A percentile compares a stretch with the other conserved stretches of the same genome.
phyloP scores from a whole-genome alignment of 2,797 vertebrate species.

The Micrastur ruficollis region DNA sequence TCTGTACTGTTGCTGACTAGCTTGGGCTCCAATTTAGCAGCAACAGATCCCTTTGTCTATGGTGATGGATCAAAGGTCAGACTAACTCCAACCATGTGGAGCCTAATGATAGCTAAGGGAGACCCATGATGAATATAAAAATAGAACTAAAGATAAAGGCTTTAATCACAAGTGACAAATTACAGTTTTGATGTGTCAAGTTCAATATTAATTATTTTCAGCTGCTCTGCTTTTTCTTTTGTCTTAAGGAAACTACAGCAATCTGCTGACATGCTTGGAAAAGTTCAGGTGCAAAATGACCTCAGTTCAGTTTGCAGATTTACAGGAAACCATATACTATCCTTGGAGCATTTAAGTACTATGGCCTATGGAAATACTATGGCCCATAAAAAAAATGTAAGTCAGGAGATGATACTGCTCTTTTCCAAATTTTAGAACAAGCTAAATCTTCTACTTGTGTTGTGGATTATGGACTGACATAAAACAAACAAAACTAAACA shows the following conservation, averaged over 20 bases:
- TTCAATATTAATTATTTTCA: constrained; percentile 72
- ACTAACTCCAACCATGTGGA: constrained; percentile 71
- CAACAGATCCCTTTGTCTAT: constrained; percentile 57
- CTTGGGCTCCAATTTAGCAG: constrained; percentile 32
- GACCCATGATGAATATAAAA: constrained; percentile 55
- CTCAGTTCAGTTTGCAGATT: constrained; percentile 56
- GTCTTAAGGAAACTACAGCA: constrained; percentile 59
- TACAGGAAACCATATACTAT: constrained; percentile 55
- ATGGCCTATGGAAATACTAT: not conserved
- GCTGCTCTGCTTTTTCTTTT: constrained; percentile 59
- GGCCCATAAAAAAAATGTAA: constrained; percentile 3
- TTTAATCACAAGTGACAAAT: constrained; percentile 70
- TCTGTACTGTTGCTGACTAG: not conserved
- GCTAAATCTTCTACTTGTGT: not conserved
- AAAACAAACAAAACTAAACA: not conserved
- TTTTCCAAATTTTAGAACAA: not conserved
- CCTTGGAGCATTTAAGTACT: constrained; percentile 29
- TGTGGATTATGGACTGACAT: not conserved
- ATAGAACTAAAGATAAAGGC: constrained; percentile 64
- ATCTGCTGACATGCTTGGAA: constrained; percentile 56
- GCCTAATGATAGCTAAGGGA: constrained; percentile 66
- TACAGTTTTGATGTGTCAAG: constrained; percentile 71
- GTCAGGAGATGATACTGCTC: not conserved
- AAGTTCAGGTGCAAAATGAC: constrained; percentile 69
- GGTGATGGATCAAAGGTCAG: constrained; percentile 62